A percentile compares a stretch with the other conserved stretches of the same genome.
These are phyloP conservation scores for Leptinotarsa defecta DNA, from an alignment of 1,140 invertebrate genomes.

Conservation along the genomic window DNA sequence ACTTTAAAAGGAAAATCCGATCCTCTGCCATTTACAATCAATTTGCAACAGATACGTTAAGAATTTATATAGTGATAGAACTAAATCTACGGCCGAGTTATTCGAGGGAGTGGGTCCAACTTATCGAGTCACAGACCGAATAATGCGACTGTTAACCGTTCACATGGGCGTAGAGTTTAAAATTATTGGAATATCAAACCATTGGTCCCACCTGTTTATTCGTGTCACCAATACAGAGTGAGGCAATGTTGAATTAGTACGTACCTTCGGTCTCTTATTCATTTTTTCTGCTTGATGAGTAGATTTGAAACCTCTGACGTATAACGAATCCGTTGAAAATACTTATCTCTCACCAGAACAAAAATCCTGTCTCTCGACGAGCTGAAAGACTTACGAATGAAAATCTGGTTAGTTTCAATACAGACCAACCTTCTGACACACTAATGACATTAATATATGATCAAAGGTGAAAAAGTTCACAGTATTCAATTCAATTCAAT, in stretches of 20 bases:
- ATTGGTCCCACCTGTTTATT: not conserved
- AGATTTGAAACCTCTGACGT: too few species aligned
- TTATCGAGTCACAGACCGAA: constrained; percentile 38
- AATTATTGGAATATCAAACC: not conserved
- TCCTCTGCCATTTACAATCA: constrained; percentile 38
- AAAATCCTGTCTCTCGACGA: too few species aligned
- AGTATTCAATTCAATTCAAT: too few species aligned
- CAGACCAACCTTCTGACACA: too few species aligned
- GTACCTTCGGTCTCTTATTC: too few species aligned
- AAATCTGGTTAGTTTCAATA: too few species aligned
- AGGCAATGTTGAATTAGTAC: not conserved
- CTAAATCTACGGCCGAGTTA: constrained; percentile 11
- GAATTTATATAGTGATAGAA: constrained; percentile 37
- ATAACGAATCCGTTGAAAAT: too few species aligned
- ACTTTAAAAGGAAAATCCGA: constrained; percentile 27
- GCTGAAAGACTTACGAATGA: too few species aligned
- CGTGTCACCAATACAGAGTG: not conserved
- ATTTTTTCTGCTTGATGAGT: too few species aligned
- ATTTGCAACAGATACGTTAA: constrained; percentile 39
- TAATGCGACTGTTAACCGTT: constrained; percentile 35
- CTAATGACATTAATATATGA: too few species aligned
- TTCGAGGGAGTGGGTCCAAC: constrained; percentile 39
- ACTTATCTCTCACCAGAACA: too few species aligned
- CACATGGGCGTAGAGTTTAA: not conserved
- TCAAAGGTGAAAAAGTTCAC: too few species aligned